Evolutionary conservation across 2,888 invertebrate genomes (phyloP).

Genomic region (Neelides folsomi): DNA sequence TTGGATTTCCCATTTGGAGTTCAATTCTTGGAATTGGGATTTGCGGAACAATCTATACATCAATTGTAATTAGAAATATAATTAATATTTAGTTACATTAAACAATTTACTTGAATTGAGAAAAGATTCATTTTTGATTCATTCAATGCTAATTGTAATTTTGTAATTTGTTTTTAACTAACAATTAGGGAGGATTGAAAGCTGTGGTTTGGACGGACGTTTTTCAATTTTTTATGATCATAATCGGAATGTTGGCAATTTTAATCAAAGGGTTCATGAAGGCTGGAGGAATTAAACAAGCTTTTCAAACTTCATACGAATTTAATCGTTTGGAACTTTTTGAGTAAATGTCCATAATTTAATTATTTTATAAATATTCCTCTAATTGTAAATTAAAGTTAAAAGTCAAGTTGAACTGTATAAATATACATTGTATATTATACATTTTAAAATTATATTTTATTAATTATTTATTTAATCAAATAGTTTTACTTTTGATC

Average conservation of each 20-base stretch:
- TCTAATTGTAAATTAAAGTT: too few species aligned
- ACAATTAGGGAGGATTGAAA: slow-evolving; percentile 28
- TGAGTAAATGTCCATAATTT: slow-evolving; percentile 3
- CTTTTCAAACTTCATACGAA: slow-evolving; percentile 18
- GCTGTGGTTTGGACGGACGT: slow-evolving; percentile 35
- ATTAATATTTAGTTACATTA: too few species aligned
- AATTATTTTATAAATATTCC: background rate
- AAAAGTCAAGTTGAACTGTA: too few species aligned
- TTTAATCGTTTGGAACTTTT: slow-evolving; percentile 13
- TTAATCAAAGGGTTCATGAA: slow-evolving; percentile 19
- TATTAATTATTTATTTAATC: too few species aligned
- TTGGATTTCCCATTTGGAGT: background rate
- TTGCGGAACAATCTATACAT: background rate
- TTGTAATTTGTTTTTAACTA: too few species aligned
- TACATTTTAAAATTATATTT: too few species aligned
- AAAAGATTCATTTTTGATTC: too few species aligned
- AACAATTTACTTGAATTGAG: too few species aligned
- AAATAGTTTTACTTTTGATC: slow-evolving; percentile 16
- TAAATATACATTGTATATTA: too few species aligned
- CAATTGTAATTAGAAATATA: background rate
- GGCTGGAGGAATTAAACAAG: slow-evolving; percentile 21
- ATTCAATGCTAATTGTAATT: too few species aligned
- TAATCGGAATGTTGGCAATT: slow-evolving; percentile 28
- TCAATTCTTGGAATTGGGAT: background rate
- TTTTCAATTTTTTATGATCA: slow-evolving; percentile 31